Evolutionary conservation across 2,888 invertebrate species (phyloP), one percentile per base, ranked within the genome.

Genomic region (Timandra comae): DNA sequence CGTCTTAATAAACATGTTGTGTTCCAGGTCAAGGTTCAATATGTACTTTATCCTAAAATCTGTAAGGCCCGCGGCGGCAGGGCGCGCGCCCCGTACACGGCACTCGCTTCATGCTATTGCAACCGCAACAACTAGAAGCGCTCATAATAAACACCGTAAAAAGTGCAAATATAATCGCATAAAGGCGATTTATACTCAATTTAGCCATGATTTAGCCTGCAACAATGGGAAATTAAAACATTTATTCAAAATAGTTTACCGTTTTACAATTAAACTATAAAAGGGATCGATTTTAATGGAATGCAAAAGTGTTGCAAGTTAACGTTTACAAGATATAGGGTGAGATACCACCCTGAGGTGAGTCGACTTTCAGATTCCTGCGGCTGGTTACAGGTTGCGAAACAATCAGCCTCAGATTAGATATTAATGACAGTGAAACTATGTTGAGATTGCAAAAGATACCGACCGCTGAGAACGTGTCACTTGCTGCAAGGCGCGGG

Each of bases 401-500:
- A n/a, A n/a, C n/a, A n/a, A n/a, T n/a, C n/a, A n/a, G n/a, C n/a
- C n/a, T n/a, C n/a, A n/a, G n/a, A n/a, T n/a, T n/a, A n/a, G n/a
- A n/a, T n/a, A n/a, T n/a, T n/a, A n/a, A n/a, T n/a, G n/a, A n/a
- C n/a, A n/a, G n/a, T n/a, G n/a, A n/a, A n/a, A n/a, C n/a, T n/a
- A n/a, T n/a, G n/a, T n/a, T n/a, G n/a, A n/a, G n/a, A n/a, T n/a
- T n/a, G n/a, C n/a, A n/a, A n/a, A n/a, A n/a, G n/a, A n/a, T n/a
- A n/a, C n/a, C n/a, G n/a, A n/a, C n/a, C n/a, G n/a, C n/a, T n/a
- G n/a, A n/a, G n/a, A n/a, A n/a, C n/a, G n/a, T n/a, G n/a, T 62
- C 46, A 71, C 57, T 78, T 74, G 40, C 49, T 63, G 41, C 77
- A 78, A 42, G 78, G 76, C 2, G 71, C 71, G 0, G 78, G 78